Conservation (phyloP, 2,888 invertebrate genomes). For the Drosophila heteroneura region DNA sequence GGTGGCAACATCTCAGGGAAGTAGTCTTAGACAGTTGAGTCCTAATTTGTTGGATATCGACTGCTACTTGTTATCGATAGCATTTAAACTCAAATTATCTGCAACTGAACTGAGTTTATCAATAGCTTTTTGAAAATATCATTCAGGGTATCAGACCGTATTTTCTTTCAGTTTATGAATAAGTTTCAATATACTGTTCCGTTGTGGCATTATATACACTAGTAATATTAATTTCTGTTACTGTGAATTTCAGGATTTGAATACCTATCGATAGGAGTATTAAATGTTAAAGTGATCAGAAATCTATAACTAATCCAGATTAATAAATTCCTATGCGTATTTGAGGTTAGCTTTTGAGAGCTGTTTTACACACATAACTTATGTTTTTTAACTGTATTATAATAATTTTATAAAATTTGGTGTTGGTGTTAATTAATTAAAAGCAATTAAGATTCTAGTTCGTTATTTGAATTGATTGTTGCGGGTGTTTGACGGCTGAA, state of each 20-base stretch:
- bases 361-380: slow-evolving; percentile 11
- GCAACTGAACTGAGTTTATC: not conserved
- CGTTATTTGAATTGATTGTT: slow-evolving; percentile 35
- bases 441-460: slow-evolving; percentile 27
- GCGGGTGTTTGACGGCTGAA: slow-evolving; percentile 26
- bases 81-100: not conserved
- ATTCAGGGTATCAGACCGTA: not conserved
- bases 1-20: not conserved
- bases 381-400: slow-evolving; percentile 46
- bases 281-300: not conserved
- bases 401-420: slow-evolving; percentile 28
- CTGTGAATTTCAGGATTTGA: not conserved
- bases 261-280: not conserved
- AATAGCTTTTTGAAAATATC: not conserved
- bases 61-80: not conserved
- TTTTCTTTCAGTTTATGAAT: not conserved
- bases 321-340: not conserved
- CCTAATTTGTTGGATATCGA: not conserved
- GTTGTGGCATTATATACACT: not conserved
- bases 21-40: too few species aligned
- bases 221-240: not conserved
- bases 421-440: slow-evolving; percentile 43
- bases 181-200: not conserved
- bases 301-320: not conserved
- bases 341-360: slow-evolving; percentile 26